Conservation (phyloP, 2,888 invertebrate species). For the Saturnia pavonia region DNA sequence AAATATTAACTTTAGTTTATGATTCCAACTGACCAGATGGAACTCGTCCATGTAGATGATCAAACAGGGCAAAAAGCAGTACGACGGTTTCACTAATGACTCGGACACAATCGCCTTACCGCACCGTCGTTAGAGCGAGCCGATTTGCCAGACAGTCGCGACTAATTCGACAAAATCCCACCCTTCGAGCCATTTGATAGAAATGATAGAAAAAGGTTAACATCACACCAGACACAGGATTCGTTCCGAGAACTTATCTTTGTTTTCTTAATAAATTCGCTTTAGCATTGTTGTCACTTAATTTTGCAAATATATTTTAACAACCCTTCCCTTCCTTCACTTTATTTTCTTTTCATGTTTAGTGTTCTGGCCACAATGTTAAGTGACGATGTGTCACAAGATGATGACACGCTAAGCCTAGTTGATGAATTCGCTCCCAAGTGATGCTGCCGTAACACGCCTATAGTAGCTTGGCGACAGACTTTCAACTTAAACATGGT, state of each 20-base stretch:
- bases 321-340: background rate
- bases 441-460: no score
- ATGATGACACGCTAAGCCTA: no score
- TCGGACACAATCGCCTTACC: slow-evolving; percentile 25
- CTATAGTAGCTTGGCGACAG: no score
- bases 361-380: no score
- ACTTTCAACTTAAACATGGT: no score
- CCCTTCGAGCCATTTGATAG: slow-evolving; percentile 1
- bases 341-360: no score
- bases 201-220: background rate
- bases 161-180: slow-evolving; percentile 1
- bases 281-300: background rate
- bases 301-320: background rate
- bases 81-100: slow-evolving; percentile 24
- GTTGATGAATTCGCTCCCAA: no score
- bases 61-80: slow-evolving; percentile 23
- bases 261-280: background rate
- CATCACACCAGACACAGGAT: background rate
- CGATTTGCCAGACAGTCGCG: slow-evolving; percentile 13
- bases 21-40: background rate
- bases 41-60: slow-evolving; percentile 7
- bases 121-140: slow-evolving; percentile 20
- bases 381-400: no score
- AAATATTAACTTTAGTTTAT: background rate
- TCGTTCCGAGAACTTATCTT: background rate